Evolutionary conservation across 2,888 invertebrate genomes (phyloP).

Genomic region (Apamea monoglypha): DNA sequence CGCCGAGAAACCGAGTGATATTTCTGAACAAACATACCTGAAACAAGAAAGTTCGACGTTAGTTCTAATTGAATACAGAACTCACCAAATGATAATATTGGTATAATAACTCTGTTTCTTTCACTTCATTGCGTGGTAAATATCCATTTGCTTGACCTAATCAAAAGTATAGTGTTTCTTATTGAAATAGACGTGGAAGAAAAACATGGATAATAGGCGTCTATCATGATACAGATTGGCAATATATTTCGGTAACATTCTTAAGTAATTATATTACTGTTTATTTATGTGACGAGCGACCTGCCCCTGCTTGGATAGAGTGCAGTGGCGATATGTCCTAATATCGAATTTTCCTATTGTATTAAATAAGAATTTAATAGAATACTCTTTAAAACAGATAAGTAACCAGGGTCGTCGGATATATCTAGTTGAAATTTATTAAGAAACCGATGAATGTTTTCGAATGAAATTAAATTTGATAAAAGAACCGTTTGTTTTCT

Average conservation of each 20-base stretch:
- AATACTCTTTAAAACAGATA: too few relatives aligned
- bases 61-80: constrained; percentile 55
- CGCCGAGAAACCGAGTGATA: neutral
- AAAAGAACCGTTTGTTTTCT: too few relatives aligned
- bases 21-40: constrained; percentile 57
- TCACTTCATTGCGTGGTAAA: constrained; percentile 47
- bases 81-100: constrained; percentile 35
- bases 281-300: neutral
- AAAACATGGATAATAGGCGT: constrained; percentile 17
- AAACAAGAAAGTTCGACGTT: constrained; percentile 54
- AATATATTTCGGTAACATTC: neutral
- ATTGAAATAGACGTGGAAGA: constrained; percentile 18
- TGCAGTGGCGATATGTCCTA: neutral
- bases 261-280: neutral
- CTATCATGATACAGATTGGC: neutral
- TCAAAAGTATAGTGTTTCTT: constrained; percentile 47
- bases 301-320: neutral
- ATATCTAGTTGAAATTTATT: too few relatives aligned
- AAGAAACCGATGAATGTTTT: too few relatives aligned
- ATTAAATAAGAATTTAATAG: neutral
- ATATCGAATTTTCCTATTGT: neutral
- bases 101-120: constrained; percentile 43
- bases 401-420: too few relatives aligned
- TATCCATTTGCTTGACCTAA: constrained; percentile 52
- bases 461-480: too few relatives aligned